These are phyloP conservation scores for Neocloeon triangulifer DNA, from an alignment of 1,140 invertebrate genomes.

Conservation along the genomic window DNA sequence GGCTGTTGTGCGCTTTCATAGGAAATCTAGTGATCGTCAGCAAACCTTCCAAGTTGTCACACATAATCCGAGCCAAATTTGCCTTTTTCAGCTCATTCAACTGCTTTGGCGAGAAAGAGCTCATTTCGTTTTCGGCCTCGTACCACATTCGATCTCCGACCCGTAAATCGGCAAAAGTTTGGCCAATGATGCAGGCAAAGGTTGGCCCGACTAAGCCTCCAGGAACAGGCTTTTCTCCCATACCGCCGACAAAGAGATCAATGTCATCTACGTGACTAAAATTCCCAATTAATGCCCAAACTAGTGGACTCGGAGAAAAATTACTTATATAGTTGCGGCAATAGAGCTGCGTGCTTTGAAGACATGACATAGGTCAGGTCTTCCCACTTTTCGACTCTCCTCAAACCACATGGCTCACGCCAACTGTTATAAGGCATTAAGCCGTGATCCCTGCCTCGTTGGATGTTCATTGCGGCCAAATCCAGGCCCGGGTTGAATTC, in stretches of 20 bases:
- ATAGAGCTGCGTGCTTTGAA: too few relatives aligned
- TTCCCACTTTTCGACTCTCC: slow-evolving; percentile 41
- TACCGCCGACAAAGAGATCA: slow-evolving; percentile 58
- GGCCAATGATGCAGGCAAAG: slow-evolving; percentile 65
- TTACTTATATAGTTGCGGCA: too few relatives aligned
- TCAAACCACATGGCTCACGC: slow-evolving; percentile 56
- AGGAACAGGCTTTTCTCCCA: slow-evolving; percentile 45
- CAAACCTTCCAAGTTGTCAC: slow-evolving; percentile 52
- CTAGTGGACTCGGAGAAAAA: too few relatives aligned
- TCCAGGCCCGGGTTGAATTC: too few relatives aligned
- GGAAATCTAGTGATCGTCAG: slow-evolving; percentile 26
- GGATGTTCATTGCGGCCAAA: slow-evolving; percentile 72
- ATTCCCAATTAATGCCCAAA: too few relatives aligned
- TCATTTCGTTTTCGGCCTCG: too few relatives aligned
- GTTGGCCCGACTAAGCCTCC: slow-evolving; percentile 59
- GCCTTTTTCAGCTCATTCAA: slow-evolving; percentile 45
- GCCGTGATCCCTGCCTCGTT: slow-evolving; percentile 75
- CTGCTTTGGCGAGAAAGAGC: slow-evolving; percentile 28
- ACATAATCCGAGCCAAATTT: slow-evolving; percentile 43
- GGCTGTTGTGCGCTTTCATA: slow-evolving; percentile 19
- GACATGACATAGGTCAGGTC: slow-evolving; percentile 50
- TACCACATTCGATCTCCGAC: too few relatives aligned
- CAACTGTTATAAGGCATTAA: slow-evolving; percentile 60
- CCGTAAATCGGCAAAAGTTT: slow-evolving; percentile 25
- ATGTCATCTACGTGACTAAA: slow-evolving; percentile 43